Evolutionary conservation across 2,797 vertebrate genomes (phyloP).

Genomic region (Syngnathus rostellatus): DNA sequence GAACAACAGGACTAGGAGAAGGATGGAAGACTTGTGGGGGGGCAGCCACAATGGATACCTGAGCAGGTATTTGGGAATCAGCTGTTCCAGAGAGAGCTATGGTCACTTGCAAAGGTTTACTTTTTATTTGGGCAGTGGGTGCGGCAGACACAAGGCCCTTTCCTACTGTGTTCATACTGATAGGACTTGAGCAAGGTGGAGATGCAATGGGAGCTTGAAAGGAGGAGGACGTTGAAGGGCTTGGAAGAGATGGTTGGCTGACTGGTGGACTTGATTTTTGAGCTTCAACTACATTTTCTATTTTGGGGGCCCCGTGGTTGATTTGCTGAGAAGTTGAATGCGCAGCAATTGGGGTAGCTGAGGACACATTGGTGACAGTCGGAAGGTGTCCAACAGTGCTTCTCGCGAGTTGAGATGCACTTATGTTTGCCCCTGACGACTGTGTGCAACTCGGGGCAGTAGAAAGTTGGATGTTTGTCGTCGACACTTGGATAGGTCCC

Average conservation of each 20-base stretch:
- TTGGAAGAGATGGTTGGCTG: conserved; percentile 49
- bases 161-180: conserved; percentile 64
- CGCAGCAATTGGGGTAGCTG: conserved; percentile 35
- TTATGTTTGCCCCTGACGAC: conserved; percentile 51
- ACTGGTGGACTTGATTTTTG: conserved; percentile 54
- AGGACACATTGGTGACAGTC: conserved; percentile 48
- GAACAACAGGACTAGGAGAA: conserved; percentile 40
- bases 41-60: conserved; percentile 33
- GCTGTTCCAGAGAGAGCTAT: conserved; percentile 68
- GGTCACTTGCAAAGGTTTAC: conserved; percentile 72
- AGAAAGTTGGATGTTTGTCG: conserved; percentile 84
- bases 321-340: conserved; percentile 56
- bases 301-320: conserved; percentile 61
- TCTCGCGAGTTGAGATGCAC: conserved; percentile 64
- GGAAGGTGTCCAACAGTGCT: conserved; percentile 73
- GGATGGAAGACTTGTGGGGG: conserved; percentile 39
- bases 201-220: conserved; percentile 70
- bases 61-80: conserved; percentile 62
- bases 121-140: conserved; percentile 67
- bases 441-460: conserved; percentile 65
- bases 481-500: conserved; percentile 82
- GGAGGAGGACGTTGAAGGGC: conserved; percentile 48
- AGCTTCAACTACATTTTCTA: conserved; percentile 68
- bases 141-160: conserved; percentile 78
- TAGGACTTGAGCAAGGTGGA: conserved; percentile 78